phyloP scores from a whole-genome alignment of 2,888 invertebrate genomes.

The Dicyrtoma fusca region DNA sequence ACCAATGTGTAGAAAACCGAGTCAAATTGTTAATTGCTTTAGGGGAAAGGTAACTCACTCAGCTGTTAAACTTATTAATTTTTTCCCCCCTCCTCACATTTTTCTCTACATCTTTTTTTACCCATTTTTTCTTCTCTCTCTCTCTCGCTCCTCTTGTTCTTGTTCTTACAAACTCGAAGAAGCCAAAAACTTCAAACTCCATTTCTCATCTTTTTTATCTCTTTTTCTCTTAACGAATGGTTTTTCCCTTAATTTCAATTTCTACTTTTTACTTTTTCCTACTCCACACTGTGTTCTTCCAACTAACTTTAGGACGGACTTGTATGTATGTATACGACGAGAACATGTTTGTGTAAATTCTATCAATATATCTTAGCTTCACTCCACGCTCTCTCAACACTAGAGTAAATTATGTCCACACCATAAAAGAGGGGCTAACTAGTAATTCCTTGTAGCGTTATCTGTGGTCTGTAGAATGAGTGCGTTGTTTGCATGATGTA shows the following conservation, averaged over 20 bases:
- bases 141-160: neutral
- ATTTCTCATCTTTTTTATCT: constrained; percentile 8
- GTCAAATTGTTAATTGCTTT: constrained; percentile 36
- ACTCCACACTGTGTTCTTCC: no score
- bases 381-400: no score
- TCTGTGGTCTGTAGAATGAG: no score
- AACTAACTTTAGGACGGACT: no score
- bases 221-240: neutral
- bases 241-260: neutral
- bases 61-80: constrained; percentile 31
- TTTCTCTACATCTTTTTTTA: neutral
- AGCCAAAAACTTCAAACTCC: constrained; percentile 5
- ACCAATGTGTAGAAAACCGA: constrained; percentile 39
- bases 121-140: neutral
- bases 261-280: neutral
- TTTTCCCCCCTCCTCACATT: constrained; percentile 21
- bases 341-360: no score
- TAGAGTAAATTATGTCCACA: no score
- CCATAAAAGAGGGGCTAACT: no score
- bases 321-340: no score
- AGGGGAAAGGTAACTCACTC: constrained; percentile 31
- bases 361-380: no score
- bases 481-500: no score
- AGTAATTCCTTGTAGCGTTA: no score
- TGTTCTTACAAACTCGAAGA: neutral